Conservation (phyloP, 1,140 invertebrate genomes). For the Manduca sexta region DNA sequence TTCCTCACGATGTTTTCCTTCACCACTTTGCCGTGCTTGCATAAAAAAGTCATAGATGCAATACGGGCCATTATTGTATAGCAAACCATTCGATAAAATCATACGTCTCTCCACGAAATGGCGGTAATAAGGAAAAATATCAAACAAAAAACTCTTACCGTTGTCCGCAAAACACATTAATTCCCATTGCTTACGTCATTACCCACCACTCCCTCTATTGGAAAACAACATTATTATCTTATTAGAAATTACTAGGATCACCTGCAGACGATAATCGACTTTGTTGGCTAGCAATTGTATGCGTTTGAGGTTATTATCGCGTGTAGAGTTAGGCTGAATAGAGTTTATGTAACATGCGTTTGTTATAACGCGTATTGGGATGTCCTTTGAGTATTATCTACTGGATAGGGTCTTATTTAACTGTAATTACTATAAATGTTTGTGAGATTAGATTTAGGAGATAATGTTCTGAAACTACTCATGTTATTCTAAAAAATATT, state of each 20-base stretch:
- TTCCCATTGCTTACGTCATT: constrained; percentile 21
- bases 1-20: too few species aligned
- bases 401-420: constrained; percentile 4
- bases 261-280: constrained; percentile 6
- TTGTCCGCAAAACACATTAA: constrained; percentile 10
- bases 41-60: too few species aligned
- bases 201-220: constrained; percentile 19
- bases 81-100: too few species aligned
- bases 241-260: constrained; percentile 28
- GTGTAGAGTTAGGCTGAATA: neutral
- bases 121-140: too few species aligned
- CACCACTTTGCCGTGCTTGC: too few species aligned
- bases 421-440: neutral
- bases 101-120: too few species aligned
- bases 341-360: constrained; percentile 18
- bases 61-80: too few species aligned
- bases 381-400: neutral
- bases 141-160: too few species aligned
- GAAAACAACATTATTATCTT: constrained; percentile 25
- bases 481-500: too few species aligned
- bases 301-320: constrained; percentile 7
- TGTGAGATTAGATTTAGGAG: neutral
- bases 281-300: constrained; percentile 1
- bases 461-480: neutral
- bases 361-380: constrained; percentile 15